phyloP scores from a whole-genome alignment of 2,113 vertebrate genomes.

The Xyliphius kryptos region DNA sequence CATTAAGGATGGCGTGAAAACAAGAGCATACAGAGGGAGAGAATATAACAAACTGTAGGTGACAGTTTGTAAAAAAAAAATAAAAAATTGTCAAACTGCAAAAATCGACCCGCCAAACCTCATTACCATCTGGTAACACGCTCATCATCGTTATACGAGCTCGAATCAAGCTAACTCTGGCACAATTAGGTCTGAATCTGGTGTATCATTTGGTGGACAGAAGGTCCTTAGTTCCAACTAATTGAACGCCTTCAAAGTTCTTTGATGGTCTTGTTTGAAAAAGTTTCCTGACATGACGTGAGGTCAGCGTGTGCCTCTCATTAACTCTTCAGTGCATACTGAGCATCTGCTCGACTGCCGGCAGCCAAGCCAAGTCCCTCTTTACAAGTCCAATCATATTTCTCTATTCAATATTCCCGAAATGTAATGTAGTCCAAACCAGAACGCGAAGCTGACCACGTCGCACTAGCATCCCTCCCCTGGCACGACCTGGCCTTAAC shows the following conservation, averaged over 20 bases:
- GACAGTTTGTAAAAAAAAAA: background rate
- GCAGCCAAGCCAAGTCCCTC: constrained; percentile 26
- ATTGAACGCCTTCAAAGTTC: constrained; percentile 44
- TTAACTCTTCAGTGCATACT: constrained; percentile 35
- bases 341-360: constrained; percentile 41
- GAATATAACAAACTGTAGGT: no score
- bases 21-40: no score
- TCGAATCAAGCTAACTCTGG: constrained; percentile 5
- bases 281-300: constrained; percentile 35
- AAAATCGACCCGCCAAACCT: background rate
- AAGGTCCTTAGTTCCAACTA: constrained; percentile 44
- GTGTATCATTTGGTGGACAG: constrained; percentile 30
- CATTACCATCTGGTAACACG: constrained; percentile 6
- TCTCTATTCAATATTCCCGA: constrained; percentile 24
- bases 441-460: constrained; percentile 50
- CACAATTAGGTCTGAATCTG: constrained; percentile 35
- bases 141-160: constrained; percentile 1
- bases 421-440: constrained; percentile 52
- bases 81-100: background rate
- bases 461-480: constrained; percentile 40
- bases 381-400: constrained; percentile 40
- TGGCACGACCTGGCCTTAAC: constrained; percentile 27
- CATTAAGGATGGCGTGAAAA: no score
- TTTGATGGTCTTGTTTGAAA: constrained; percentile 36
- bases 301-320: constrained; percentile 43